Conservation (phyloP, 2,888 invertebrate species). For the Dorcus hopei region DNA sequence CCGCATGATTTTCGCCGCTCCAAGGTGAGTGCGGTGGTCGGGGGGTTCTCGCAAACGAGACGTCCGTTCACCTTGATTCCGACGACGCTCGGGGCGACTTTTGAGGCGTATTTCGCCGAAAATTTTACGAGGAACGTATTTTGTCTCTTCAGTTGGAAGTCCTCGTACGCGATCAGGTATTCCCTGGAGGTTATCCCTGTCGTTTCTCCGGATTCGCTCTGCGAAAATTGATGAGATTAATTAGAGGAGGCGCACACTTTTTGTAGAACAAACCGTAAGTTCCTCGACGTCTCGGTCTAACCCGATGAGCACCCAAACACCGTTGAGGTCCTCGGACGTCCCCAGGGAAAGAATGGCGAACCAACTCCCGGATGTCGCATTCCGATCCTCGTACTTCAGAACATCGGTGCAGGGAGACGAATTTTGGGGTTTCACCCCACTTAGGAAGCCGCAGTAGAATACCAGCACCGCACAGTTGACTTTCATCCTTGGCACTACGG, state of each 20-base stretch:
- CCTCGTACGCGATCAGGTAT: conserved; percentile 55
- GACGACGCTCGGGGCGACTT: conserved; percentile 51
- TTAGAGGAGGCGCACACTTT: too few relatives aligned
- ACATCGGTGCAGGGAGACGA: conserved; percentile 57
- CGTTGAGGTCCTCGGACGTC: conserved; percentile 52
- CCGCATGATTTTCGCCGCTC: too few relatives aligned
- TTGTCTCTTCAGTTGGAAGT: conserved; percentile 48
- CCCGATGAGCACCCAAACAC: conserved; percentile 57
- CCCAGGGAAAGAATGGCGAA: conserved; percentile 58
- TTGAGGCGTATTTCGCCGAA: conserved; percentile 56
- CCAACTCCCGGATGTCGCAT: conserved; percentile 57
- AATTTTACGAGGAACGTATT: conserved; percentile 48
- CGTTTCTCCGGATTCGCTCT: conserved; percentile 60
- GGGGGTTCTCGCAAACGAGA: conserved; percentile 49
- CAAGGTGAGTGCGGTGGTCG: conserved; percentile 17
- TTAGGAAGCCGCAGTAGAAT: too few relatives aligned
- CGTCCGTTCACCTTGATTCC: conserved; percentile 57
- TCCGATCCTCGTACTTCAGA: conserved; percentile 54
- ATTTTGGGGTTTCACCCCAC: too few relatives aligned
- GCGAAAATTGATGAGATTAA: conserved; percentile 10
- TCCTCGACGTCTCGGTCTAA: conserved; percentile 42
- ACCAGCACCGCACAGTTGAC: too few relatives aligned
- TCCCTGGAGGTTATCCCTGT: conserved; percentile 55
- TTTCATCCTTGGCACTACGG: too few relatives aligned
- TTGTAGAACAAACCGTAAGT: conserved; percentile 28